Percentiles rank a stretch among this genome's conserved stretches.
Evolutionary conservation across 2,888 invertebrate species (phyloP).

Genomic region (Lochmaea capreae): DNA sequence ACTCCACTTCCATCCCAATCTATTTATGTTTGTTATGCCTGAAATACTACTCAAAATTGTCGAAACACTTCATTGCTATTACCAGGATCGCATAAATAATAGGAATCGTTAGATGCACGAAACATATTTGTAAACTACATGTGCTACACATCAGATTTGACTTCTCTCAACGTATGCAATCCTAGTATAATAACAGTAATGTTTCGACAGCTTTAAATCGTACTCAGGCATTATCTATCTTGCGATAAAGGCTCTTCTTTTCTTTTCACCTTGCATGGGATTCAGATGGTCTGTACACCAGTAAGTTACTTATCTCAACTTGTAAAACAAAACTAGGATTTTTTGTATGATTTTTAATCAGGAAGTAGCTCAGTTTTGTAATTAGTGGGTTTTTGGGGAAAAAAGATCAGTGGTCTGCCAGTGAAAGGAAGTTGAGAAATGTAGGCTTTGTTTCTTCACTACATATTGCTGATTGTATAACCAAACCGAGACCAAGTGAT

Average conservation of each 20-base stretch:
- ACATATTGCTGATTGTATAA: neutral
- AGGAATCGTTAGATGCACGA: neutral
- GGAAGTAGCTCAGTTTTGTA: too few species aligned
- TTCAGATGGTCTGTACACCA: neutral
- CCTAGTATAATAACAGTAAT: slow-evolving; percentile 20
- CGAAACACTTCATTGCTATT: neutral
- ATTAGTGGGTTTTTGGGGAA: too few species aligned
- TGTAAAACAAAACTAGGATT: neutral
- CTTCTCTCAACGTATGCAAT: neutral
- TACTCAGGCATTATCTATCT: neutral
- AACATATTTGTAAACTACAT: neutral
- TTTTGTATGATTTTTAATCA: neutral
- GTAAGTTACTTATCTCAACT: neutral
- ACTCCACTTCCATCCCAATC: neutral
- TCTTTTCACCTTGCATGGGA: neutral
- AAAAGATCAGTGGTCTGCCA: too few species aligned
- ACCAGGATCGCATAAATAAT: neutral
- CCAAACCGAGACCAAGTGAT: neutral
- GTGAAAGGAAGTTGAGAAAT: too few species aligned
- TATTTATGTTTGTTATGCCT: neutral
- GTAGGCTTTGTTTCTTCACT: too few species aligned
- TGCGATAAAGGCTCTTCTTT: neutral
- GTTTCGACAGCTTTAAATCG: slow-evolving; percentile 10
- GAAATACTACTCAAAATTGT: neutral
- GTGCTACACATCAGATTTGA: neutral